phyloP scores from a whole-genome alignment of 2,797 vertebrate genomes.

The Sebastes taczanowskii region DNA sequence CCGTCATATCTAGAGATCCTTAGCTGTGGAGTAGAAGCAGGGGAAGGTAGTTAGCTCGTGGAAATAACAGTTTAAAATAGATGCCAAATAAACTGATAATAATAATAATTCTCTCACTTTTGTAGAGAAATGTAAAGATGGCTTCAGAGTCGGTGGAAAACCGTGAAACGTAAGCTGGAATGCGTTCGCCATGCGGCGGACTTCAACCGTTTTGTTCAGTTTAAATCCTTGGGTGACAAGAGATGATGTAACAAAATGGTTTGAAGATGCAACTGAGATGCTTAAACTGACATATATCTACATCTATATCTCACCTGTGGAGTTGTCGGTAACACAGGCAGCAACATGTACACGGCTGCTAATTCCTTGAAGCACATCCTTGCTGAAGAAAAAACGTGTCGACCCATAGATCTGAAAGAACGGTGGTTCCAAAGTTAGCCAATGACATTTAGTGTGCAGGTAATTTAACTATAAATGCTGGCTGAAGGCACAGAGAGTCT shows the following conservation, averaged over 20 bases:
- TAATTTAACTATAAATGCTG: background rate
- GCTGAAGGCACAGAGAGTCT: background rate
- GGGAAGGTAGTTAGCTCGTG: background rate
- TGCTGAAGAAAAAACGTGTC: conserved; percentile 64
- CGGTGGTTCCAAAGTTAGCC: background rate
- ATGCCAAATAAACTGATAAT: background rate
- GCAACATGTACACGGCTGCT: conserved; percentile 15
- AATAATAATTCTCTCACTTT: conserved; percentile 48
- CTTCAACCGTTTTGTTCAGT: conserved; percentile 47
- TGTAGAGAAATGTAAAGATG: conserved; percentile 62
- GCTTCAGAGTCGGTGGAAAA: conserved; percentile 56
- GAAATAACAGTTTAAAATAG: background rate
- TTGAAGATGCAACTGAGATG: background rate
- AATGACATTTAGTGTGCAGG: rapidly evolving
- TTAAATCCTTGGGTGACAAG: conserved; percentile 41
- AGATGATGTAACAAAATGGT: background rate
- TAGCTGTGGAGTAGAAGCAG: conserved; percentile 50
- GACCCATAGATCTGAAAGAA: conserved; percentile 70
- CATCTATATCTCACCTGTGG: conserved; percentile 39
- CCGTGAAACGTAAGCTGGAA: conserved; percentile 64
- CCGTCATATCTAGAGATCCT: conserved; percentile 66
- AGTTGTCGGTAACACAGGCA: conserved; percentile 49
- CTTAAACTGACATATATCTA: background rate
- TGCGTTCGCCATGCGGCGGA: conserved; percentile 14
- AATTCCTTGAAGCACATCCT: conserved; percentile 28